phyloP scores from a whole-genome alignment of 2,888 invertebrate species.

The Tachina grossa region DNA sequence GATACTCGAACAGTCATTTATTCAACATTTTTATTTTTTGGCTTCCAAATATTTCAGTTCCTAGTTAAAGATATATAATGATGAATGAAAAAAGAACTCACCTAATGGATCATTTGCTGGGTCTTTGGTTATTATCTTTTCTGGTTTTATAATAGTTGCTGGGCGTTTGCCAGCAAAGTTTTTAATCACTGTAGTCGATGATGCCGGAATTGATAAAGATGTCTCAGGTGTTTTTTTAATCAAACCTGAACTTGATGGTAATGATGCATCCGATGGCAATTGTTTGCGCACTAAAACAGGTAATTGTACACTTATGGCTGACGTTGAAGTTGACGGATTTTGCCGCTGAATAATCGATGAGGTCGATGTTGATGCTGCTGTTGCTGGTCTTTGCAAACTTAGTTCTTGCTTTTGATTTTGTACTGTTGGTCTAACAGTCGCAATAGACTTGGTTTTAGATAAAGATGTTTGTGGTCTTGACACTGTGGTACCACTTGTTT shows the following conservation, averaged over 20 bases:
- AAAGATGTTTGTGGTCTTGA: slow-evolving; percentile 22
- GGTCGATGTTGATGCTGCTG: slow-evolving; percentile 17
- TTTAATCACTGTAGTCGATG: slow-evolving; percentile 3
- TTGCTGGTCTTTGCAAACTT: not conserved
- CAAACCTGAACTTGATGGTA: slow-evolving; percentile 12
- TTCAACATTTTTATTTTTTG: not conserved
- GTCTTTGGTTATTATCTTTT: slow-evolving; percentile 71
- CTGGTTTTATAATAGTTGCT: slow-evolving; percentile 72
- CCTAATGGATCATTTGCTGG: slow-evolving; percentile 74
- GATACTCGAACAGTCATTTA: not conserved
- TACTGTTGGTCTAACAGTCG: slow-evolving; percentile 72
- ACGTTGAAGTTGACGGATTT: slow-evolving; percentile 25
- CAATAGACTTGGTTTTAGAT: slow-evolving; percentile 68
- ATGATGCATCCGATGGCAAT: slow-evolving; percentile 8
- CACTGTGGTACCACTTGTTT: slow-evolving; percentile 34
- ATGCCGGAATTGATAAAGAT: slow-evolving; percentile 12
- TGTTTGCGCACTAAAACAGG: slow-evolving; percentile 30
- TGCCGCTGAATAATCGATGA: slow-evolving; percentile 14
- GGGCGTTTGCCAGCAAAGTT: slow-evolving; percentile 54
- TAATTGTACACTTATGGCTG: slow-evolving; percentile 7
- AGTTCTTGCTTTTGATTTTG: slow-evolving; percentile 59
- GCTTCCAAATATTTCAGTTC: not conserved
- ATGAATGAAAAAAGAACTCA: slow-evolving; percentile 45
- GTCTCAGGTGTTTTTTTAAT: slow-evolving; percentile 38
- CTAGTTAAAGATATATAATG: not conserved